Evolutionary conservation across 2,888 invertebrate genomes (phyloP).

Genomic region (Lepeophtheirus nordmannii): DNA sequence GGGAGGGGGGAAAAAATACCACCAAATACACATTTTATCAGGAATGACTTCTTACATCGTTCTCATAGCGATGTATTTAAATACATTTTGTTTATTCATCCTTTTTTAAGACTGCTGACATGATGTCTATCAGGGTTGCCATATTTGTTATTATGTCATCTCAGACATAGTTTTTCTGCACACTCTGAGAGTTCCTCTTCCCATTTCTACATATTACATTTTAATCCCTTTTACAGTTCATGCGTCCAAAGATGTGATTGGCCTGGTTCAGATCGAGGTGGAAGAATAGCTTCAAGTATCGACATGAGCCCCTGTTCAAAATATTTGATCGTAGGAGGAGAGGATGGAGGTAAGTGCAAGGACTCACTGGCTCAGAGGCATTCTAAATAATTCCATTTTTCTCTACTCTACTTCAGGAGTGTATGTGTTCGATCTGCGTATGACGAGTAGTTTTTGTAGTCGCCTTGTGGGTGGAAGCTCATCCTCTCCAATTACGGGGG

Average conservation of each 20-base stretch:
- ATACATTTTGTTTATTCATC: too few relatives aligned
- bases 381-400: neutral
- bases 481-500: neutral
- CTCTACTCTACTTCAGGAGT: neutral
- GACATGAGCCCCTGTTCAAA: neutral
- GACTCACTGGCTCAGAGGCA: too few relatives aligned
- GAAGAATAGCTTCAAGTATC: conserved; percentile 1
- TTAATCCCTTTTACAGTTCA: neutral
- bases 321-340: neutral
- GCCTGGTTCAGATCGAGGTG: neutral
- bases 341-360: conserved; percentile 1
- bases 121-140: too few relatives aligned
- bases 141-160: too few relatives aligned
- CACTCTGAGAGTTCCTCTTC: too few relatives aligned
- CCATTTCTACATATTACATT: too few relatives aligned
- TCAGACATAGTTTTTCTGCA: too few relatives aligned
- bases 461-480: neutral
- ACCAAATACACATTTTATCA: too few relatives aligned
- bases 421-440: neutral
- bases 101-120: too few relatives aligned
- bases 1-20: too few relatives aligned
- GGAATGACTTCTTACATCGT: too few relatives aligned
- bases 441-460: neutral
- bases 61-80: too few relatives aligned
- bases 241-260: neutral